Base-by-base conservation (phyloP, 2,888 invertebrate genomes). In the Polydesmus complanatus region DNA sequence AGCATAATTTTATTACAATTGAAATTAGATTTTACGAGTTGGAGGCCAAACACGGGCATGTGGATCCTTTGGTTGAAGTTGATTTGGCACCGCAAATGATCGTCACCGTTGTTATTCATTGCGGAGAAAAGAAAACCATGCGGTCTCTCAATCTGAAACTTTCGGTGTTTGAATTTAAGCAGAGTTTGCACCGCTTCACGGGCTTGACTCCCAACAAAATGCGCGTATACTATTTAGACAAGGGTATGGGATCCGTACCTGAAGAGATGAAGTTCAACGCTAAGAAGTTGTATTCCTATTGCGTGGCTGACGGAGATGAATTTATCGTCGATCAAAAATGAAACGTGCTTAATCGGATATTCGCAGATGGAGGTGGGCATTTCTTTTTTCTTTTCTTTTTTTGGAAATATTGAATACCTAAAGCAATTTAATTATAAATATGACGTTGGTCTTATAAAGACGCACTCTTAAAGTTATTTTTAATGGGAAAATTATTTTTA, bases 191-290 rank as follows among this genome's bases (percentile, higher is more conserved):
- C 51, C 66, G 68, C 47, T 66, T 72, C 56, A 58, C 58, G 11
- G 63, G 58, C 27, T 51, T 63, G 27, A 25, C 51, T 2, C 54
- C 61, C n/a, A 37, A 27, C 19, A 61, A 56, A n/a, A 63, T 63
- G 54, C 58, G 88, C 65, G 78, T 95, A 22, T 94, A 85, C 75
- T 93, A 93, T 73, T 82, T 88, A 11, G 93, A 94, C 73, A 86
- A 89, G 71, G 79, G 77, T 62, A 73, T 79, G 73, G 73, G 74
- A 53, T 71, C 74, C 21, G 89, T 88, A 22, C 88, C 90, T 0
- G 92, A 92, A 73, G 88, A 89, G 73, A 88, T 94, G 86, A 83
- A 83, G 68, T 91, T 83, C 70, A 88, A 90, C 1, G 86, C 86
- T 68, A 91, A 92, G 72, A 88, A 87, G 73, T 80, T 94, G 23